A percentile compares a stretch with the other conserved stretches of the same genome.
Conservation (phyloP, 2,888 invertebrate genomes). For the Cremastinae sp. region DNA sequence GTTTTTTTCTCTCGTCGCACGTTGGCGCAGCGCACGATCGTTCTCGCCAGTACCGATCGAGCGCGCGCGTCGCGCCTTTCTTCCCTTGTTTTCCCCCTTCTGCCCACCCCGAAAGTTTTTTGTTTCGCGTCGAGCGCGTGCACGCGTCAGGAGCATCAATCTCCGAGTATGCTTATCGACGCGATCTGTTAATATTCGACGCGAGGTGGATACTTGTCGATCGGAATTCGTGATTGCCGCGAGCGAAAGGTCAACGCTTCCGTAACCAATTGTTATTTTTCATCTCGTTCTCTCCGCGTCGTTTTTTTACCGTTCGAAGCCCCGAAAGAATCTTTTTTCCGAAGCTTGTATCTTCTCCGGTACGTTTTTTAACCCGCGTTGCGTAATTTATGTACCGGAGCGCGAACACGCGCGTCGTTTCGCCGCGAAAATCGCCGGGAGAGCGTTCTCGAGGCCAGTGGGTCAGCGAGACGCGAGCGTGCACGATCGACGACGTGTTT, state of each 20-base stretch:
- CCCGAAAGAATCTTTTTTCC: neutral
- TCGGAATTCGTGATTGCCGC: constrained; percentile 49
- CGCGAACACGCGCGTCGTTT: constrained; percentile 1
- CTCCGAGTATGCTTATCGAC: constrained; percentile 49
- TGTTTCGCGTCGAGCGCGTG: constrained; percentile 20
- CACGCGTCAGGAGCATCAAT: constrained; percentile 21
- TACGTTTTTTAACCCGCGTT: neutral
- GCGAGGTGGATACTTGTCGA: constrained; percentile 47
- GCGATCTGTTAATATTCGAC: constrained; percentile 60
- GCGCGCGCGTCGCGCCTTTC: neutral
- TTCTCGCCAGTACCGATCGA: constrained; percentile 1
- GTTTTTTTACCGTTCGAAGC: no score
- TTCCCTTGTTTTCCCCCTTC: neutral
- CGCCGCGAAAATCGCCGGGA: constrained; percentile 15
- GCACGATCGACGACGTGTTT: constrained; percentile 40
- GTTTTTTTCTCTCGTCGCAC: neutral
- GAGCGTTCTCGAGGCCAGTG: constrained; percentile 68
- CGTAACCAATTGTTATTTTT: constrained; percentile 11
- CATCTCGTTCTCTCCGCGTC: neutral
- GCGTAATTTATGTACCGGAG: neutral
- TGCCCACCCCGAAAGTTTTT: neutral
- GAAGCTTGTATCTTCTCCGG: neutral
- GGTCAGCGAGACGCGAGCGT: constrained; percentile 69
- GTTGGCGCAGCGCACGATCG: constrained; percentile 10
- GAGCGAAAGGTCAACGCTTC: constrained; percentile 62